These are phyloP conservation scores for Oreochromis mossambicus DNA, from an alignment of 2,797 vertebrate genomes.

Conservation along the genomic window DNA sequence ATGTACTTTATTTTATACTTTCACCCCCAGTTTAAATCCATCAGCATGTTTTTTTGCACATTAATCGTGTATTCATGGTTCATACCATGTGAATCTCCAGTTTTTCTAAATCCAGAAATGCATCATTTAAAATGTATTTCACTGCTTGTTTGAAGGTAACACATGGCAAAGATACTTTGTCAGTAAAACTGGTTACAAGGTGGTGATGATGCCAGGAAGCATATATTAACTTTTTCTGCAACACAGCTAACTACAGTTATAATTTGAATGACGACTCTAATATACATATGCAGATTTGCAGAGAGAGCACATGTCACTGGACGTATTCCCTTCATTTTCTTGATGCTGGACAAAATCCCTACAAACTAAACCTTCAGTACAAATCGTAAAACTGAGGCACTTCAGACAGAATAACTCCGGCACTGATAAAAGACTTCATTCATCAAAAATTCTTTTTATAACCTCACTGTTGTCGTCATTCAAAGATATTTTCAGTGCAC, in stretches of 20 bases:
- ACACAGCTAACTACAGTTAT: background rate
- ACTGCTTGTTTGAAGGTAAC: background rate
- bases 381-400: background rate
- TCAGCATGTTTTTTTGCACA: background rate
- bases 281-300: background rate
- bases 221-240: background rate
- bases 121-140: background rate
- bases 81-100: background rate
- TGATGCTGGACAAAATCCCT: background rate
- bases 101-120: background rate
- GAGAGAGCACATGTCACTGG: background rate
- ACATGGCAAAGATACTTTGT: background rate
- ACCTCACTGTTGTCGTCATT: background rate
- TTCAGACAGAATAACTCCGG: background rate
- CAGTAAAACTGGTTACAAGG: background rate
- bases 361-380: background rate
- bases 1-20: background rate
- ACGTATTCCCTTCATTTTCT: background rate
- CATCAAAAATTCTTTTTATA: background rate
- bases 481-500: background rate
- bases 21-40: background rate
- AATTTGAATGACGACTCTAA: background rate
- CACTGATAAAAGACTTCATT: background rate
- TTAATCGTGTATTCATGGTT: background rate
- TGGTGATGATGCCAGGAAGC: background rate